Base-by-base conservation (phyloP, 1,140 invertebrate genomes). In the Himalopsyche phryganea region DNA sequence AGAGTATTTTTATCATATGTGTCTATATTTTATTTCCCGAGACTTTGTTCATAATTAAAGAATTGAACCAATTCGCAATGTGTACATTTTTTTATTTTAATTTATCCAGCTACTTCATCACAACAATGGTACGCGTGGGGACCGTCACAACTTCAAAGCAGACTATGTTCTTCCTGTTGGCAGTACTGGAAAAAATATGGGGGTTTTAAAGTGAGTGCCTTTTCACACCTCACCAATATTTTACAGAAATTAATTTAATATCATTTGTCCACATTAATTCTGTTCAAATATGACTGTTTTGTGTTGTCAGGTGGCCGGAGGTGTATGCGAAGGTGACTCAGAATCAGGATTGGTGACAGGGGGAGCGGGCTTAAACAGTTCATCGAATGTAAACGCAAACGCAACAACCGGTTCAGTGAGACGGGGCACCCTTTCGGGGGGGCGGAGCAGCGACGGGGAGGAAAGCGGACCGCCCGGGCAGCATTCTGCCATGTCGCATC, bases 121-220 rank as follows among this genome's bases (percentile, higher is more conserved):
- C 81, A 80, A 60, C 92, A 98, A 74, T 99, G 97, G 97, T 98
- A 96, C 71, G 83, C 92, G 17, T 98, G 95, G 94, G 93, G 91
- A 44, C 92, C 92, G 36, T 83, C 90, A 28, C 87, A 93, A 67
- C 82, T 91, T 78, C 90, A 95, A 67, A 92, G 91, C 75, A 87
- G 94, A 60, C 77, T 99, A 9, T 99, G 97, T 78, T 86, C 89
- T 59, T 78, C 83, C 2, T 99, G 97, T 77, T 98, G 96, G 96
- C 85, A 84, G 28, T 97, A 98, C 73, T 99, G 96, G 94, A 98
- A 98, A 74, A 97, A 98, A 72, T 97, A 96, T 76, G 96, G 96
- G 50, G 96, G 96, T 63, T 83, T 98, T 13, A 97, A 96, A 77
- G 76, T 78, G 46, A 54, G 51, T 45, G 23, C 9, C 23, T 28